A percentile compares a stretch with the other conserved stretches of the same genome.
phyloP scores from a whole-genome alignment of 2,113 vertebrate species.

The Chrysemys picta region DNA sequence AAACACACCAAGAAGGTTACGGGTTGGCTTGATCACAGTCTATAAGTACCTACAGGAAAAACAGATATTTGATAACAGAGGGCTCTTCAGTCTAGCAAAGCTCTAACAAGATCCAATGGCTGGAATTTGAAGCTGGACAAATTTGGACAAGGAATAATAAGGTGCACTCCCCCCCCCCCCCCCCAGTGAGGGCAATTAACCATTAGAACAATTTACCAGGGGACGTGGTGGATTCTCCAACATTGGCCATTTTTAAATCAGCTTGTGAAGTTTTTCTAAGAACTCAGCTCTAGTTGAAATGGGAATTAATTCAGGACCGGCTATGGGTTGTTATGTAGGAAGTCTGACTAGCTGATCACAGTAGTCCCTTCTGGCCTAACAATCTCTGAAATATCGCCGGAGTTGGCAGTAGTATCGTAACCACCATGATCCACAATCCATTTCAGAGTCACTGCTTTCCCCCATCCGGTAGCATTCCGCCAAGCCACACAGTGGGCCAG shows the following conservation, averaged over 20 bases:
- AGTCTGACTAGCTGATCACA: neutral
- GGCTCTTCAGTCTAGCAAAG: neutral
- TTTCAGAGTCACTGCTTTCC: neutral
- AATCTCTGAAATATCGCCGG: neutral
- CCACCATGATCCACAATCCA: neutral
- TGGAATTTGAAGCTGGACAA: neutral
- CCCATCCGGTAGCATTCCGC: neutral
- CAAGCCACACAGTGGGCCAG: neutral
- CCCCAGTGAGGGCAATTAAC: neutral
- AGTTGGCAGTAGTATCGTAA: neutral
- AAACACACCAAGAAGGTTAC: neutral
- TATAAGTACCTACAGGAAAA: neutral
- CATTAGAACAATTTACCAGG: neutral
- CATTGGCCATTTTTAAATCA: neutral
- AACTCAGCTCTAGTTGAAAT: neutral
- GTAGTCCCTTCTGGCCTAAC: neutral
- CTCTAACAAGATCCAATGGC: neutral
- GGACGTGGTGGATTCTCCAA: neutral
- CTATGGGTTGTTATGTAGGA: neutral
- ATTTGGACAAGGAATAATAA: neutral
- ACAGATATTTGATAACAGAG: neutral
- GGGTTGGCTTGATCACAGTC: neutral
- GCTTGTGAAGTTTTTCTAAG: neutral
- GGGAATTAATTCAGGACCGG: neutral
- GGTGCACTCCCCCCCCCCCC: neutral